A percentile compares a stretch with the other conserved stretches of the same genome.
phyloP scores from a whole-genome alignment of 2,113 vertebrate species.

The Tragelaphus scriptus region DNA sequence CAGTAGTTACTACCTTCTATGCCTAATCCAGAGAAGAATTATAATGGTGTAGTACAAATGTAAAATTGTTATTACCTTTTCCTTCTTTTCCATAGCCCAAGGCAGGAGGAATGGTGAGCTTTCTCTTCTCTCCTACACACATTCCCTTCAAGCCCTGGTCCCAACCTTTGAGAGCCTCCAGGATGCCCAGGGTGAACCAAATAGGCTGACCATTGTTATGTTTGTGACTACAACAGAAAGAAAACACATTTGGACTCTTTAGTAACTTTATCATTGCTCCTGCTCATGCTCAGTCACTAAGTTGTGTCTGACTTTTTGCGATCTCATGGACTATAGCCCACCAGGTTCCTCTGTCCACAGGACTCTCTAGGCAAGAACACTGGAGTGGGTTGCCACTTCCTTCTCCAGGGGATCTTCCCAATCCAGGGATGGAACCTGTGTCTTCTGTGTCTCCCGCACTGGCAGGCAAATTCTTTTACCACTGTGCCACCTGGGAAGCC shows the following conservation, averaged over 20 bases:
- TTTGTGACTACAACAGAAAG: constrained; percentile 81
- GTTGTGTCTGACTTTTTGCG: not conserved
- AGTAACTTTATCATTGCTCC: not conserved
- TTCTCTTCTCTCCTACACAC: constrained; percentile 94
- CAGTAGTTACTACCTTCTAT: not conserved
- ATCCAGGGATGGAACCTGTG: not conserved
- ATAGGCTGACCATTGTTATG: constrained; percentile 91
- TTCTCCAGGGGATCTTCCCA: not conserved
- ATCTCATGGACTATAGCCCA: not conserved
- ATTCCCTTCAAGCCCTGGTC: constrained; percentile 93
- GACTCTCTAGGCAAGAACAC: not conserved
- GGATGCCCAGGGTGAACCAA: constrained; percentile 95
- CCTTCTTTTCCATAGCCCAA: constrained; percentile 97
- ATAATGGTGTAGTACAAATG: not conserved
- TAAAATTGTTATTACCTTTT: constrained; percentile 85
- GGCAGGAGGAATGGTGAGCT: constrained; percentile 88
- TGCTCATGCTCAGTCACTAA: not conserved
- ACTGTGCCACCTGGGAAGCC: not conserved
- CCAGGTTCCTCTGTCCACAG: not conserved
- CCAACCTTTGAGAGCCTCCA: constrained; percentile 93
- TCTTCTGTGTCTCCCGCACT: not conserved
- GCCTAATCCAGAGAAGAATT: not conserved
- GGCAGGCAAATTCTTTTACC: not conserved
- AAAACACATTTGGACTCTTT: not conserved
- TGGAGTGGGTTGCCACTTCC: not conserved